phyloP scores from a whole-genome alignment of 2,797 vertebrate species.

The Phalanger gymnotis region DNA sequence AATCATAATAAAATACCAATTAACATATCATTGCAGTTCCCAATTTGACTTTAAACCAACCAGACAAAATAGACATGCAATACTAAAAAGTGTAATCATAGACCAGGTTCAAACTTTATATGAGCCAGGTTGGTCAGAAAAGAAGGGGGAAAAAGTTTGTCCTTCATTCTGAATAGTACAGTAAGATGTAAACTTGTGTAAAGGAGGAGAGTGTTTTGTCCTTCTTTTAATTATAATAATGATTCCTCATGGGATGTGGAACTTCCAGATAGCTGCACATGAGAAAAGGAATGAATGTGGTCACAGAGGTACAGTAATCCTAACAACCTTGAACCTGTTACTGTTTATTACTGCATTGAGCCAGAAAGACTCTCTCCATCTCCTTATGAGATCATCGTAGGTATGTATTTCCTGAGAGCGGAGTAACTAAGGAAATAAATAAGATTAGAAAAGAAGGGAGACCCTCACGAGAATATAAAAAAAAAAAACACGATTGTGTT shows the following conservation, averaged over 20 bases:
- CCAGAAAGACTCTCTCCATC: background rate
- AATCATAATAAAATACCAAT: background rate
- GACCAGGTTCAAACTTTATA: background rate
- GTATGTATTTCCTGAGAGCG: background rate
- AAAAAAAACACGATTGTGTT: too few relatives aligned
- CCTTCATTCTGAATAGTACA: background rate
- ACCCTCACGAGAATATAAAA: background rate
- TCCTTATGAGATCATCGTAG: background rate
- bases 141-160: background rate
- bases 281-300: background rate
- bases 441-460: background rate
- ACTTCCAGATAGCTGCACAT: background rate
- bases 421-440: background rate
- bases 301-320: background rate
- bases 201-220: background rate
- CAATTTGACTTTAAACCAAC: background rate
- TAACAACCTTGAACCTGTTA: background rate
- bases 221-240: background rate
- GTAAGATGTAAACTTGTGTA: background rate
- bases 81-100: background rate
- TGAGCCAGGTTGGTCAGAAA: background rate
- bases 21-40: background rate
- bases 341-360: background rate
- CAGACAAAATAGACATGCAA: background rate
- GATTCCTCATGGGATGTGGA: background rate